Base-by-base conservation (phyloP, 2,888 invertebrate species). In the Callyntrura guangdongensis region DNA sequence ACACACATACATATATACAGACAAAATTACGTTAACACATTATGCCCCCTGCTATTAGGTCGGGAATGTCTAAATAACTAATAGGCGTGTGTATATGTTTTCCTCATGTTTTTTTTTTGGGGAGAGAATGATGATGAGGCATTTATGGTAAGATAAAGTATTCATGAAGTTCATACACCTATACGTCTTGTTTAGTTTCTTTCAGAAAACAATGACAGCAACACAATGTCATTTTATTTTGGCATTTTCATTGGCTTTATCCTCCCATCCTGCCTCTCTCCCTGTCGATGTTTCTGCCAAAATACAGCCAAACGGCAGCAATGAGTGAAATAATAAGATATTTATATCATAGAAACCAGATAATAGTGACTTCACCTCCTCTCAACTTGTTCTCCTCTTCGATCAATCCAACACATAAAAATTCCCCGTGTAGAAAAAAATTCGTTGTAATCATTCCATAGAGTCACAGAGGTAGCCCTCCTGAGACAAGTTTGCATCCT, bases 111-210 rank as follows among this genome's bases (percentile, higher is more conserved):
- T 36, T 36, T 36, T 36, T 36, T 36, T 36, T 36, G 2, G 36
- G 36, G 36, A 6, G 36, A 36, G 36, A 6, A 87, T 81, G 89
- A 83, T 85, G 89, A 86, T 90, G 90, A 81, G 81, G 90, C 90
- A 90, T 90, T 90, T 90, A 86, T 86, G 79, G 82, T 79, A 81
- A 69, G 86, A 90, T 90, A 86, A 90, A 86, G 27, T 82, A 86
- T 86, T 86, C 85, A 90, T 86, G 74, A 86, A 81, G 69, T 81
- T 81, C 86, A 86, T 86, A 81, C 25, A 25, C 77, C 74, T 74
- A 20, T 25, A 11, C 64, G 12, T 17, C 25, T 36, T 36, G 77
- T 56, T 36, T 56, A 22, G 74, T 89, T 89, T 74, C 36, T 53
- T 81, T 61, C 9, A 0, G 59, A 77, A 61, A 79, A 85, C 69